A percentile compares a stretch with the other conserved stretches of the same genome.
Evolutionary conservation across 2,797 vertebrate species (phyloP).

Genomic region (Myotis pilosus): DNA sequence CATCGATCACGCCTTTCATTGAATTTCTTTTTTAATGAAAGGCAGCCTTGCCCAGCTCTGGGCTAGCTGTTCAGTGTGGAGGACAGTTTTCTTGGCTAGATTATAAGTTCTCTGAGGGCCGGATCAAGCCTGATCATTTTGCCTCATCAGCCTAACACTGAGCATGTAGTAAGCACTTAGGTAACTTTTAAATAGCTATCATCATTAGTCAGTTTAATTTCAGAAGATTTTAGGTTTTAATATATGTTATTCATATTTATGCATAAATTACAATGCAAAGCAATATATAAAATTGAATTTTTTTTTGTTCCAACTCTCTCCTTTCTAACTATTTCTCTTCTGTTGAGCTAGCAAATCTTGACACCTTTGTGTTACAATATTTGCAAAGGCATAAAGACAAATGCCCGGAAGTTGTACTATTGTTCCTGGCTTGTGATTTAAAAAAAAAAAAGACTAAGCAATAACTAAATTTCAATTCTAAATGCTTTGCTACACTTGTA

Average conservation of each 20-base stretch:
- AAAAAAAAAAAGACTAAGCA: neutral
- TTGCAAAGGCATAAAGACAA: neutral
- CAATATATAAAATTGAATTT: neutral
- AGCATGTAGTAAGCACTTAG: neutral
- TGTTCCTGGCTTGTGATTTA: neutral
- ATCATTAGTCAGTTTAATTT: neutral
- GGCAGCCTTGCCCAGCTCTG: neutral
- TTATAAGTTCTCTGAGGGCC: neutral
- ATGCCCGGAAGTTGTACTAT: neutral
- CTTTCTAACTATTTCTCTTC: neutral
- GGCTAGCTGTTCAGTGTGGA: neutral
- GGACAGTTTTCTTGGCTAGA: neutral
- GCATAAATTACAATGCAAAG: neutral
- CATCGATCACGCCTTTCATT: neutral
- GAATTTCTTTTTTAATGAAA: neutral
- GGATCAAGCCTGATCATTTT: neutral
- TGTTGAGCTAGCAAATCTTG: neutral
- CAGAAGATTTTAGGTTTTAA: neutral
- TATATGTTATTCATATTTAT: neutral
- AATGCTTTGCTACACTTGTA: slow-evolving; percentile 4
- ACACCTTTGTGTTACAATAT: neutral
- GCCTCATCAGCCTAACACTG: neutral
- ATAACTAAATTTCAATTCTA: slow-evolving; percentile 24
- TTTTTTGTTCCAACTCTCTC: neutral
- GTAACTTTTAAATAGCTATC: neutral